These are phyloP conservation scores for Pomatorhinus ruficollis DNA, from an alignment of 2,113 vertebrate genomes.

Conservation along the genomic window DNA sequence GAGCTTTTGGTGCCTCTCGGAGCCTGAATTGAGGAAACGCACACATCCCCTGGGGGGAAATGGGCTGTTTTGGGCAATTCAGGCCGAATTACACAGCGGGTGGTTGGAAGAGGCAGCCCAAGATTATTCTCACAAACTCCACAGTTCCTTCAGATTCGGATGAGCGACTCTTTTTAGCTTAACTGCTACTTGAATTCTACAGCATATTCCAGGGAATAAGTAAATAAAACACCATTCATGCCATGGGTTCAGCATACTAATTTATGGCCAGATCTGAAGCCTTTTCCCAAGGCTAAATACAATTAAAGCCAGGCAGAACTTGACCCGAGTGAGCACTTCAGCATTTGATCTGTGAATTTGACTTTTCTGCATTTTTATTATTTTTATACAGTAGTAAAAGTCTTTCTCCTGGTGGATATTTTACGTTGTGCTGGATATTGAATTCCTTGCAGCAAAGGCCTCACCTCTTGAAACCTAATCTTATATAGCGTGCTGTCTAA, in stretches of 20 bases:
- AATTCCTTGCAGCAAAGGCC: constrained; percentile 35
- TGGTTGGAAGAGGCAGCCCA: not conserved
- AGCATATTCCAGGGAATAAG: constrained; percentile 45
- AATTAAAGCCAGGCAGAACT: constrained; percentile 52
- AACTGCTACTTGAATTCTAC: constrained; percentile 19
- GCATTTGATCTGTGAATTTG: constrained; percentile 46
- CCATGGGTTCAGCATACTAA: constrained; percentile 25
- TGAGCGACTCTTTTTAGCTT: not conserved
- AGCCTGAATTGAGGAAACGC: not conserved
- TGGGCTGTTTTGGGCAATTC: not conserved
- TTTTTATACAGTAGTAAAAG: constrained; percentile 18
- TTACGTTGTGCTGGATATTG: constrained; percentile 4
- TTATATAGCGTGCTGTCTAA: not conserved
- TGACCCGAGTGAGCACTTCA: constrained; percentile 31
- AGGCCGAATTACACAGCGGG: not conserved
- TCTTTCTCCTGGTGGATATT: constrained; percentile 30
- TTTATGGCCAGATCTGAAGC: constrained; percentile 47
- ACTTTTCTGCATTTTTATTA: constrained; percentile 44
- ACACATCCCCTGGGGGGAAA: not conserved
- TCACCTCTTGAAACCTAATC: constrained; percentile 56
- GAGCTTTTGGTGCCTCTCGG: not conserved
- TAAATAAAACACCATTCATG: constrained; percentile 56
- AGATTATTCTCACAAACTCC: not conserved
- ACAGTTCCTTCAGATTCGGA: not conserved
- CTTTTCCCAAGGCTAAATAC: constrained; percentile 63